Base-by-base conservation (phyloP, 1,140 invertebrate genomes). In the Pristionchus pacificus region DNA sequence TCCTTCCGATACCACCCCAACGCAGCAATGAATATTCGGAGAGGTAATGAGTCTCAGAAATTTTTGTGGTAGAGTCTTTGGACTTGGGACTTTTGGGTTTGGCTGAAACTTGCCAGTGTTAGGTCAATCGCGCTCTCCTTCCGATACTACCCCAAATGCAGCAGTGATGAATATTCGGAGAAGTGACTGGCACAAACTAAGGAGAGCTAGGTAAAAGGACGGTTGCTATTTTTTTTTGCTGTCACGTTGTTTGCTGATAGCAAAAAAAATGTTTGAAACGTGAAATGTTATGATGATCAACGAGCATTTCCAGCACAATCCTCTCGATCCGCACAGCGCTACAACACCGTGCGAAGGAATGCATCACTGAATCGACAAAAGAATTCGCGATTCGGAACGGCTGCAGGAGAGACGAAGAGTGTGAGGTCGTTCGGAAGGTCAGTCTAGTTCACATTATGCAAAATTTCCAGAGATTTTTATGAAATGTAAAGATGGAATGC, bases 1-100 rank as follows among this genome's bases (percentile, higher is more conserved):
- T 83, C 72, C 49, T 81, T 83, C 65, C 67, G 81, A 2, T 84
- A 83, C 72, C 81, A 83, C 72, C 83, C 81, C 10, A 83, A 82
- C 70, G 82, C 81, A 1, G 80, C 81, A 58, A 76, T 82, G 27
- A 83, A 81, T 70, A 75, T 83, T 27, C 30, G 79, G 64, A 62
- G 82, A 69, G 80, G 82, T 84, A 28, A 74, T 49, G 19, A 49
- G 19, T 49, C n/a, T n/a, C n/a, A n/a, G n/a, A n/a, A n/a, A n/a
- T n/a, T n/a, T n/a, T n/a, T n/a, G n/a, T n/a, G n/a, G n/a, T n/a
- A n/a, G 61, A 29, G 29, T 29, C 70, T 32, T 64, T 66, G 55
- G 14, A 24, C 33, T 29, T 70, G 27, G 55, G n/a, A n/a, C n/a
- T n/a, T n/a, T n/a, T n/a, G n/a, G n/a, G n/a, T n/a, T n/a, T n/a